Conservation (phyloP, 2,113 vertebrate genomes). For the Leucoraja erinaceus region DNA sequence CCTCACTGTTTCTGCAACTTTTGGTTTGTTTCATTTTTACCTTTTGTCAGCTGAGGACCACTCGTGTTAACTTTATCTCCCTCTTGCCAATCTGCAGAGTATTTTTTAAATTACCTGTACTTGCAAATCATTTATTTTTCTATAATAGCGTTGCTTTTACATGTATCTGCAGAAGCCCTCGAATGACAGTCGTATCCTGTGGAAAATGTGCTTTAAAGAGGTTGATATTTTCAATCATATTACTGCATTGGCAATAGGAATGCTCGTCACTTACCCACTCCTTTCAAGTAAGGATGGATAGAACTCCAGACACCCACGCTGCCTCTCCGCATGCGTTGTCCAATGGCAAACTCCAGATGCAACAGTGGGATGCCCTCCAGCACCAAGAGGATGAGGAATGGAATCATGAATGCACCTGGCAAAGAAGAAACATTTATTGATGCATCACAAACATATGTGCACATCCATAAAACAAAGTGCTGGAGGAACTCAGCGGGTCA, state of each 20-base stretch:
- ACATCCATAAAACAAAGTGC: too few species aligned
- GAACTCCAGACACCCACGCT: slow-evolving; percentile 80
- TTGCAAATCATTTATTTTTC: too few species aligned
- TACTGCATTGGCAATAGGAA: background rate
- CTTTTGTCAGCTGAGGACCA: too few species aligned
- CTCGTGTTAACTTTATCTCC: too few species aligned
- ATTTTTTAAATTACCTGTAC: too few species aligned
- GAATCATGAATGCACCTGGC: slow-evolving; percentile 94
- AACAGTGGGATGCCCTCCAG: slow-evolving; percentile 87
- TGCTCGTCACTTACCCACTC: slow-evolving; percentile 67
- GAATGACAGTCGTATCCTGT: background rate
- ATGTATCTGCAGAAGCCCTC: background rate
- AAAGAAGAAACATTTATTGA: slow-evolving; percentile 30
- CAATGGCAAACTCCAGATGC: slow-evolving; percentile 88
- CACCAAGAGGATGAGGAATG: slow-evolving; percentile 87
- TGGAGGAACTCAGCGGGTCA: too few species aligned
- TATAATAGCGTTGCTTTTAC: background rate
- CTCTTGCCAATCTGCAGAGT: too few species aligned
- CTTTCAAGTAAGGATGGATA: slow-evolving; percentile 74
- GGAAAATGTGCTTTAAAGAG: background rate
- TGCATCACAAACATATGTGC: background rate
- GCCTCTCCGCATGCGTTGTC: slow-evolving; percentile 82
- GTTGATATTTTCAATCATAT: background rate
- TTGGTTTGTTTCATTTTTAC: too few species aligned
- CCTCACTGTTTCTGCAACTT: too few species aligned